A percentile compares a stretch with the other conserved stretches of the same genome.
Conservation (phyloP, 2,113 vertebrate genomes). For the Sigmodon hispidus region DNA sequence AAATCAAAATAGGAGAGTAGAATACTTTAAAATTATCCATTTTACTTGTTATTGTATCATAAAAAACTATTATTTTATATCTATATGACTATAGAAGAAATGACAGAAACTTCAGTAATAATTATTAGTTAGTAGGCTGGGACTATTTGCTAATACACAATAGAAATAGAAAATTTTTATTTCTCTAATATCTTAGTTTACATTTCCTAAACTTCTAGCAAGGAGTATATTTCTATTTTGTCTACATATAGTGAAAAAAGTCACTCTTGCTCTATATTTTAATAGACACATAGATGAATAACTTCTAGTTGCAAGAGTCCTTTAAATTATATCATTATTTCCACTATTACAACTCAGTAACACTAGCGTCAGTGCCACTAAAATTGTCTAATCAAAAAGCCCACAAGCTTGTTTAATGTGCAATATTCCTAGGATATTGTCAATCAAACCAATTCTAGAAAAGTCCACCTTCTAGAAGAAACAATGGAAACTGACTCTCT, state of each 20-base stretch:
- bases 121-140: neutral
- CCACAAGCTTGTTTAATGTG: neutral
- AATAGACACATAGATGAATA: neutral
- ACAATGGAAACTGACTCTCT: neutral
- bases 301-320: neutral
- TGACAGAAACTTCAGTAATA: neutral
- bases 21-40: neutral
- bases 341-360: neutral
- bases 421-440: neutral
- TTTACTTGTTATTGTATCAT: neutral
- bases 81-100: neutral
- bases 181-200: neutral
- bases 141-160: neutral
- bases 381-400: too few species aligned
- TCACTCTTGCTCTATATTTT: neutral
- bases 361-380: neutral
- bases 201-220: neutral
- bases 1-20: neutral
- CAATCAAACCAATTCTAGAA: neutral
- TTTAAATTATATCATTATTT: neutral
- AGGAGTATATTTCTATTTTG: neutral
- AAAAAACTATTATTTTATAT: neutral
- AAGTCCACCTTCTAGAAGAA: neutral
- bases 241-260: neutral
- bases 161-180: neutral